A percentile compares a stretch with the other conserved stretches of the same genome.
phyloP scores from a whole-genome alignment of 35 echinoderm and acorn worm species.

The Apostichopus japonicus region DNA sequence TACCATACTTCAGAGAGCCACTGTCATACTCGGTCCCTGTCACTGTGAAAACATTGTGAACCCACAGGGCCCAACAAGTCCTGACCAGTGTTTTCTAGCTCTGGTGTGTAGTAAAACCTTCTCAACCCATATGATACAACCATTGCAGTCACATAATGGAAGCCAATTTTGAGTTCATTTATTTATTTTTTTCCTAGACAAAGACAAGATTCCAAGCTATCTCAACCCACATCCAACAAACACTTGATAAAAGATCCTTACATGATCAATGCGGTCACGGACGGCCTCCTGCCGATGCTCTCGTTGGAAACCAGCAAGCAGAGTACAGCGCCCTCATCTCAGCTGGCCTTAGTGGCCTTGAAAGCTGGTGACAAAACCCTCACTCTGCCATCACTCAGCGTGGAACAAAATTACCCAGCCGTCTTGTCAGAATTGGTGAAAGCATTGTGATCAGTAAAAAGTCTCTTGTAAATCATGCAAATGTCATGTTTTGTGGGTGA shows the following conservation, averaged over 20 bases:
- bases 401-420: constrained; percentile 96
- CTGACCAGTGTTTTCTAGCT: no score
- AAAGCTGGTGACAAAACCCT: constrained; percentile 81
- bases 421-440: constrained; percentile 95
- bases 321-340: constrained; percentile 67
- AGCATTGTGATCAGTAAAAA: constrained; percentile 67
- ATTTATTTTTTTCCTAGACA: background rate
- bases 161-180: background rate
- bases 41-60: no score
- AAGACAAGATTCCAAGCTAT: constrained; percentile 39
- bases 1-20: accelerated
- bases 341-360: constrained; percentile 85
- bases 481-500: no score
- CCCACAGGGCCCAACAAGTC: no score
- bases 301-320: constrained; percentile 87
- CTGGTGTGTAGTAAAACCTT: no score
- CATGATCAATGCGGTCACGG: constrained; percentile 86
- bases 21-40: accelerated
- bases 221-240: constrained; percentile 52
- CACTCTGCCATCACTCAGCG: constrained; percentile 84
- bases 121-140: no score
- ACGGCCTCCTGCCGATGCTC: constrained; percentile 85
- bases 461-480: no score
- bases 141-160: no score
- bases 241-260: constrained; percentile 83